Base-by-base conservation (phyloP, 2,888 invertebrate genomes). In the Spialia ferax region DNA sequence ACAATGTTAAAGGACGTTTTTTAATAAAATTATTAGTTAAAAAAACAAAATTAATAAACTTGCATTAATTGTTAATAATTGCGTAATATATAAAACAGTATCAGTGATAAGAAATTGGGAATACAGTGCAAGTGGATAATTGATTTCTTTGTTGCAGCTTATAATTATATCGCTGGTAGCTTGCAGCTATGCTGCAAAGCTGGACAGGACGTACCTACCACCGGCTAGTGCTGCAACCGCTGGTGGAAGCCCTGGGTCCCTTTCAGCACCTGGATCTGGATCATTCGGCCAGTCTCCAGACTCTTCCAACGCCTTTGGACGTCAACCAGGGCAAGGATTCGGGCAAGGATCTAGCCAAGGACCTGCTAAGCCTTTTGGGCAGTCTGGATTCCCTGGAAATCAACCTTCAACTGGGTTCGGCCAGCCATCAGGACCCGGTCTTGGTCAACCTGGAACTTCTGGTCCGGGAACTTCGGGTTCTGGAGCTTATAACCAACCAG, bases 191-290 rank as follows among this genome's bases (percentile, higher is more conserved):
- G 91, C 89, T 71, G 93, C 84, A 69, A 93, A 93, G 72, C 77
- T 93, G 73, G 93, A 93, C 74, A 83, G 91, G 73, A 86, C 89
- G 7, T 93, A 93, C 75, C 82, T 93, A 23, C 93, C 93, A 50
- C 93, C 93, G n/a, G 78, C 83, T 22, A 85, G 78, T 60, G 93
- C 93, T 68, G 85, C 82, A 0, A 81, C 84, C 5, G 88, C 93
- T 73, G 93, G 93, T 15, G 93, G 93, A 0, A 89, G 89, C 55
- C 88, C 91, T 55, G 93, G 89, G 11, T 81, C 88, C 7, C 72
- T 93, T 42, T 81, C 75, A 2, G 86, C 91, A 10, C 93, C 93
- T 45, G 77, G 77, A 1, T 45, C 64, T 10, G 64, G 57, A 13
- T 29, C 65, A 0, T 59, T 65, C n/a, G 68, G 71, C 23, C 66